A percentile compares a stretch with the other conserved stretches of the same genome.
Evolutionary conservation across 2,113 vertebrate species (phyloP).

Genomic region (Aspidoscelis tigris): DNA sequence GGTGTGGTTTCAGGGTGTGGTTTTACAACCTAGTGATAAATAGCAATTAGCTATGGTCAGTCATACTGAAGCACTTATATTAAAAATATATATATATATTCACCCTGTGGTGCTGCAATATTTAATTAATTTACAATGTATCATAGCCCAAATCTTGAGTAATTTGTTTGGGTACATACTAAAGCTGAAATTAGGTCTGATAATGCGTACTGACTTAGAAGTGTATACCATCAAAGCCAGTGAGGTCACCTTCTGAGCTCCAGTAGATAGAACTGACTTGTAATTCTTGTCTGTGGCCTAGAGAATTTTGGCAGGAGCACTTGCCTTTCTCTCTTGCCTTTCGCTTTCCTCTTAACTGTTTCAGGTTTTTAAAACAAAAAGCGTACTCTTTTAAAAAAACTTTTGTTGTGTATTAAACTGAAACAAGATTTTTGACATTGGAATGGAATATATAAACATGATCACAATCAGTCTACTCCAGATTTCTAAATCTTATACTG

Average conservation of each 20-base stretch:
- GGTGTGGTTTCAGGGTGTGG: not conserved
- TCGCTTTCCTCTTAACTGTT: no score
- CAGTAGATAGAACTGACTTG: not conserved
- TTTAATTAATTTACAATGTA: not conserved
- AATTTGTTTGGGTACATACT: not conserved
- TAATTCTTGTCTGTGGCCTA: not conserved
- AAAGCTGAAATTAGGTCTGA: not conserved
- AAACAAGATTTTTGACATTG: no score
- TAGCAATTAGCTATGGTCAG: not conserved
- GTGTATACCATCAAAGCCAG: not conserved
- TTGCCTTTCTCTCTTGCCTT: not conserved
- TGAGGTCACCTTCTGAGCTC: not conserved
- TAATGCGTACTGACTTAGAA: not conserved
- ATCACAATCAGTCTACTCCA: no score
- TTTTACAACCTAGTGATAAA: not conserved
- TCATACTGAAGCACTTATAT: not conserved
- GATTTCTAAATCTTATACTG: no score
- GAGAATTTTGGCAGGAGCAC: no score
- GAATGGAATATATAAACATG: no score
- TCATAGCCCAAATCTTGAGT: not conserved
- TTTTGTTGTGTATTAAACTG: no score
- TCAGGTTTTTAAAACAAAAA: no score
- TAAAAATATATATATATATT: not conserved
- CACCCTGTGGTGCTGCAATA: not conserved
- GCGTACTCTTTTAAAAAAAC: no score